Conservation (phyloP, 1,140 invertebrate species). For the Papilio polyxenes region DNA sequence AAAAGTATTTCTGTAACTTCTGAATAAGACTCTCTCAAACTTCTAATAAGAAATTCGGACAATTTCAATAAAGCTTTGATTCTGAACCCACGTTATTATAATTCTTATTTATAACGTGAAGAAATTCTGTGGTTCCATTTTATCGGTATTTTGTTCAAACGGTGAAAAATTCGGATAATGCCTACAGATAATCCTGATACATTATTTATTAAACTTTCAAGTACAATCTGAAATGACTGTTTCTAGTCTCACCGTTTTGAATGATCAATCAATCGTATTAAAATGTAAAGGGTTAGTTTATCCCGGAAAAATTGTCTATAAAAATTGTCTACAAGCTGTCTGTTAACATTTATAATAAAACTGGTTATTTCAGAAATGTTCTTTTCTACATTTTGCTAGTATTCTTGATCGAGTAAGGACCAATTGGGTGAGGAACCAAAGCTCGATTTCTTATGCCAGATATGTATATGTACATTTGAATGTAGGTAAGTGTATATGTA, state of each 20-base stretch:
- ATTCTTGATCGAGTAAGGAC: no score
- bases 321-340: no score
- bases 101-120: conserved; percentile 28
- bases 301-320: neutral
- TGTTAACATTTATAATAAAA: no score
- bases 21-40: conserved; percentile 16
- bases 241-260: neutral
- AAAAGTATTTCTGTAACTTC: conserved; percentile 29
- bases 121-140: neutral
- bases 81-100: conserved; percentile 28
- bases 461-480: no score
- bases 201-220: neutral
- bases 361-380: no score
- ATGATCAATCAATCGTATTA: no score
- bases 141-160: conserved; percentile 10
- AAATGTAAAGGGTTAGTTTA: no score
- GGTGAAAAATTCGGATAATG: neutral
- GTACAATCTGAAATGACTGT: neutral
- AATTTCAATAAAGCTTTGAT: conserved; percentile 34
- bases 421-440: no score
- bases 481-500: no score
- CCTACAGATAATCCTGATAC: neutral
- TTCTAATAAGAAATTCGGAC: conserved; percentile 25
- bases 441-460: no score
- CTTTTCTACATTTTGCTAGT: no score